phyloP scores from a whole-genome alignment of 1,140 invertebrate genomes.

The Argopecten irradians region DNA sequence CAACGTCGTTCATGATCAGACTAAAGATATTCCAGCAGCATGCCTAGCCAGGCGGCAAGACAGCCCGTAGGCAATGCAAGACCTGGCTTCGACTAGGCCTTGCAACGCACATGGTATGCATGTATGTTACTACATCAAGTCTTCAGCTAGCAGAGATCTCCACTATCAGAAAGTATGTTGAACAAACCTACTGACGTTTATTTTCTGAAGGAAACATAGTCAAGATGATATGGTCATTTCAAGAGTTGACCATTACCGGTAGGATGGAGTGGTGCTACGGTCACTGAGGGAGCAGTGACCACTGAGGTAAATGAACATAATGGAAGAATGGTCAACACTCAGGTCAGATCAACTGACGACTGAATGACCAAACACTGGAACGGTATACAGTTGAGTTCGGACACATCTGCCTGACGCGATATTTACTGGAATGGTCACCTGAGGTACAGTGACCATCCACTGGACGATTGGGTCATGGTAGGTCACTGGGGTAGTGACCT shows the following conservation, averaged over 20 bases:
- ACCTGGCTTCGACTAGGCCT: no score
- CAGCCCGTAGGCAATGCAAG: no score
- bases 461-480: neutral
- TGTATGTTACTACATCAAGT: no score
- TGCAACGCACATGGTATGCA: no score
- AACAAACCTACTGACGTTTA: neutral
- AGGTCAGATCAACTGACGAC: neutral
- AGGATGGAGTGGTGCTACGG: neutral
- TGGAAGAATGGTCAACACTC: neutral
- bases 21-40: neutral
- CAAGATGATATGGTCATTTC: neutral
- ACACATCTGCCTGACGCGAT: neutral
- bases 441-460: neutral
- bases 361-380: neutral
- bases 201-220: neutral
- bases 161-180: neutral
- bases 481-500: neutral
- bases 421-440: neutral
- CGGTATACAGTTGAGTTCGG: neutral
- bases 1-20: neutral
- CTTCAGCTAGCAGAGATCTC: no score
- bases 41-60: neutral
- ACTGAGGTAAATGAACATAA: neutral
- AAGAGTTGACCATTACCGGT: neutral
- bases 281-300: constrained; percentile 1